Base-by-base conservation (phyloP, 2,797 vertebrate genomes). In the Aphelocoma californica region DNA sequence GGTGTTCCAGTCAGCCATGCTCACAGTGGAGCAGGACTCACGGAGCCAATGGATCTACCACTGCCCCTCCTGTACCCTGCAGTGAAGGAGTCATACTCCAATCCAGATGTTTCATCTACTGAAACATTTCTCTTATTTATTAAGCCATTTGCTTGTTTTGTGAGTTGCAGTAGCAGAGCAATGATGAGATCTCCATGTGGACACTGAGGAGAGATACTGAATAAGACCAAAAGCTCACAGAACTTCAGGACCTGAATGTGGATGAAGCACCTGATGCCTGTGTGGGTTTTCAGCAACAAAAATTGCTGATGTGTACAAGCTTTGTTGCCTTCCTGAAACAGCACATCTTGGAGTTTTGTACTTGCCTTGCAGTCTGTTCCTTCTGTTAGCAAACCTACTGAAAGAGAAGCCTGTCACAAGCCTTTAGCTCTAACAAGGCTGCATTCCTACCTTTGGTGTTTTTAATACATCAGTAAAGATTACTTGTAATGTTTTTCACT, bases 401-500 rank as follows among this genome's bases (percentile, higher is more conserved):
- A 45, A 90, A 81, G 21, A 50, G 56, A 90, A 88, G 57, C 14
- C 19, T 28, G 29, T 54, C 69, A 69, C 7, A 18, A 88, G 32
- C 14, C 29, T 61, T 83, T 32, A 90, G 71, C 36, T 51, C 21
- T 20, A 84, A 40, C 47, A 70, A 69, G 42, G 40, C 48, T 73
- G 24, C 47, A 31, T 85, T 88, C 70, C 51, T 80, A 45, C 56
- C 58, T 56, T 82, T 4, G 1, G 29, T n/a, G 53, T 88, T 72
- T 45, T 74, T 93, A 91, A 64, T 73, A 84, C 21, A 57, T 72
- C 12, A 2, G 56, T 64, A 53, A 84, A 79, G 72, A 92, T 81
- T 48, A 73, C 72, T 90, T 62, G 66, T 50, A 88, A 50, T 88
- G 75, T 75, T 93, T 96, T 94, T 96, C 91, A 90, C 24, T 79